Base-by-base conservation (phyloP, 2,888 invertebrate species). In the Eupithecia tripunctaria region DNA sequence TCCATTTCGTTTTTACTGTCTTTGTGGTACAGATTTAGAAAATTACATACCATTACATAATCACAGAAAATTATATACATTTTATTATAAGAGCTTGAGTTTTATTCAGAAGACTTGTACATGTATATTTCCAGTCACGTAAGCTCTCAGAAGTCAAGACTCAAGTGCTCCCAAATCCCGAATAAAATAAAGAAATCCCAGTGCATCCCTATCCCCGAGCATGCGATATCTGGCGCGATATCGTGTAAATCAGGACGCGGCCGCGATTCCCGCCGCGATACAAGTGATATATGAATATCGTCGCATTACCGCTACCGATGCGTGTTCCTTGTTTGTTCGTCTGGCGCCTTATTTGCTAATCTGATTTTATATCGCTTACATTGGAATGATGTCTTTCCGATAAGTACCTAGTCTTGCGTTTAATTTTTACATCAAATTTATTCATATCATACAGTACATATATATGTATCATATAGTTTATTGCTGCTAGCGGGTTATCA, bases 161-260 rank as follows among this genome's bases (percentile, higher is more conserved):
- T 21, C 47, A 21, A 51, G 60, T 29, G 29, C 60, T 29, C 60
- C 29, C 6, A 29, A 60, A 60, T 60, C 15, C 2, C 18, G 15
- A 27, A 25, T 59, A 59, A 60, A 15, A 27, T 60, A 29, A 36
- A 56, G 56, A 59, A 36, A 10, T 41, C 41, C 18, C 21, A 60
- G 68, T 68, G 68, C 79, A 68, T 68, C 83, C 85, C 88, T 85
- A 85, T 83, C 71, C 81, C 80, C 68, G 64, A 72, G 80, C 86
- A 84, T 84, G 83, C 83, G 80, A 80, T 82, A 84, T 83, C 82
- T 85, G 83, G 75, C 82, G 83, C 85, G 83, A 86, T 89, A 89
- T 90, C 91, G 81, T 88, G 92, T 91, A 91, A 91, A 93, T 93
- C 91, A 88, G 89, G 79, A 88, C 88, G 84, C 86, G 86, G 82